Percentiles rank a stretch among this genome's conserved stretches.
Evolutionary conservation across 2,797 vertebrate genomes (phyloP).

Genomic region (Orestias chungarensis): DNA sequence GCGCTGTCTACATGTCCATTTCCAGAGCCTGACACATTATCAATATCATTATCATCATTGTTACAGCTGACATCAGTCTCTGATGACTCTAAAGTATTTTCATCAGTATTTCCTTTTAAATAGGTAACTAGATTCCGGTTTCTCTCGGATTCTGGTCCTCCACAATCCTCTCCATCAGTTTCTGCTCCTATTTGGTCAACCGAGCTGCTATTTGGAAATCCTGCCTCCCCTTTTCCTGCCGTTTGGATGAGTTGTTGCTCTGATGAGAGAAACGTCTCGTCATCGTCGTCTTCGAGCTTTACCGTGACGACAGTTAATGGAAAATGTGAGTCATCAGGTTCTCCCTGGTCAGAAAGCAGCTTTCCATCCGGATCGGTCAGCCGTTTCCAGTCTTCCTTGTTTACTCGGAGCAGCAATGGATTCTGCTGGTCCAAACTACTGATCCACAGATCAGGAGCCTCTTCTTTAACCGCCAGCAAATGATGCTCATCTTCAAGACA

Average conservation of each 20-base stretch:
- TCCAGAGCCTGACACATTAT: constrained; percentile 3
- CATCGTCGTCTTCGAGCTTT: constrained; percentile 14
- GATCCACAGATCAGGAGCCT: constrained; percentile 1
- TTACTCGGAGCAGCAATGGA: not conserved
- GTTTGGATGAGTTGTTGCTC: constrained; percentile 5
- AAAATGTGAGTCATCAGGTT: not conserved
- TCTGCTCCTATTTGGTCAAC: not conserved
- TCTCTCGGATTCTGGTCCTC: not conserved
- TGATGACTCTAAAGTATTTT: not conserved
- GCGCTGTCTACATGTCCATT: not conserved
- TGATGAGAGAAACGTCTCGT: constrained; percentile 1
- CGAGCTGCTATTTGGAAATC: not conserved
- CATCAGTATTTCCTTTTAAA: not conserved
- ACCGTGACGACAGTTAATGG: not conserved
- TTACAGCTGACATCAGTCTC: constrained; percentile 6
- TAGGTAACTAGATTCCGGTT: not conserved
- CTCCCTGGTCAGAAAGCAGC: not conserved
- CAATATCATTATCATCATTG: not conserved
- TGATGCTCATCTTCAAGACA: not conserved
- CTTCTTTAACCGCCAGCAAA: not conserved
- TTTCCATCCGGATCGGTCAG: not conserved
- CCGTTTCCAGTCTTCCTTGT: constrained; percentile 8
- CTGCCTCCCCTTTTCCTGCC: not conserved
- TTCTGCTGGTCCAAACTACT: not conserved
- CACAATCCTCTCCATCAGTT: not conserved